These are phyloP conservation scores for Apodemus sylvaticus DNA, from an alignment of 2,113 vertebrate species.

Conservation along the genomic window DNA sequence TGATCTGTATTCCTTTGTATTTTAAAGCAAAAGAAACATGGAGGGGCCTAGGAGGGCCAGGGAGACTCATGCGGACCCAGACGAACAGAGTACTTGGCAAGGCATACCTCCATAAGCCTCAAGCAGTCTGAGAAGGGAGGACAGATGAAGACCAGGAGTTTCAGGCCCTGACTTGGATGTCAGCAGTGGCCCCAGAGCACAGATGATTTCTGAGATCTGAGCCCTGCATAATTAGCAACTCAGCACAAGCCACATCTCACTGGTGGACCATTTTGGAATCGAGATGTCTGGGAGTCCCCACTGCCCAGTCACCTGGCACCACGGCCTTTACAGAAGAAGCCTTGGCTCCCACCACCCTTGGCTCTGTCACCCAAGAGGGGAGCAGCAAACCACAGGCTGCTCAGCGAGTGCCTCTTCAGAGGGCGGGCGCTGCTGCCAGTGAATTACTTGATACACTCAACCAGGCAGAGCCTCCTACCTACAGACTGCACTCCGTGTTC, in stretches of 20 bases:
- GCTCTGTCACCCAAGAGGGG: not conserved
- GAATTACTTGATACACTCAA: not conserved
- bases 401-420: not conserved
- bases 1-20: not conserved
- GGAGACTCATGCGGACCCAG: not conserved
- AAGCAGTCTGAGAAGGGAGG: not conserved
- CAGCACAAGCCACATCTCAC: not conserved
- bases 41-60: not conserved
- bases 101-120: not conserved
- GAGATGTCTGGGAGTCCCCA: not conserved
- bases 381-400: not conserved
- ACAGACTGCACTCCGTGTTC: not conserved
- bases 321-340: not conserved
- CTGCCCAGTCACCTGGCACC: not conserved
- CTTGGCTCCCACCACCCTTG: conserved; percentile 38
- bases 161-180: not conserved
- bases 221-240: too few species aligned
- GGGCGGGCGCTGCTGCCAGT: not conserved
- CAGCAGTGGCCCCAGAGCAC: not conserved
- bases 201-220: not conserved
- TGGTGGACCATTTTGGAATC: not conserved
- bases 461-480: not conserved
- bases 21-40: not conserved
- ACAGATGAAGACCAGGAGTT: not conserved
- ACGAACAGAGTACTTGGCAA: not conserved